Evolutionary conservation across 2,888 invertebrate genomes (phyloP).

Genomic region (Monopis laevigella): DNA sequence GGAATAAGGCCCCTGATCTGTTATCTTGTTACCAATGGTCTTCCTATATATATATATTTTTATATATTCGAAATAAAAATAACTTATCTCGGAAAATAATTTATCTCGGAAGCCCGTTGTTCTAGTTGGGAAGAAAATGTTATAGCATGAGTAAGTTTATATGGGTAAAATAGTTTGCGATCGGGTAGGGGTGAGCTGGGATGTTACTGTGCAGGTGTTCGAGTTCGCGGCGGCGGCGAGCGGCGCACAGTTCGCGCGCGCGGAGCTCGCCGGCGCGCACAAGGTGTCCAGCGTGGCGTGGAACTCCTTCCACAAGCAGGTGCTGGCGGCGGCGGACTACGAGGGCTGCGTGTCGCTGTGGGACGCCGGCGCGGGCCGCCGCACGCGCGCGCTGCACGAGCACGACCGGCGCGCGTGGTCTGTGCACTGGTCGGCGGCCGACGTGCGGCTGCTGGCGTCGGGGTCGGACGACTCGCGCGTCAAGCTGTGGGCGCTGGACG

Average conservation of each 20-base stretch:
- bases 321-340: slow-evolving; percentile 92
- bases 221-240: slow-evolving; percentile 87
- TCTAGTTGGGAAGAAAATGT: too few relatives aligned
- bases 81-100: too few relatives aligned
- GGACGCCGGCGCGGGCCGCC: slow-evolving; percentile 84
- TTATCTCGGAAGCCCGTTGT: too few relatives aligned
- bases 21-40: too few relatives aligned
- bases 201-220: too few relatives aligned
- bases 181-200: too few relatives aligned
- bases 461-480: slow-evolving; percentile 94
- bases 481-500: slow-evolving; percentile 91
- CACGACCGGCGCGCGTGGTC: slow-evolving; percentile 97
- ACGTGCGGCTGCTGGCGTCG: slow-evolving; percentile 89
- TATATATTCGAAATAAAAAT: too few relatives aligned
- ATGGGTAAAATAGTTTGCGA: too few relatives aligned
- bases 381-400: slow-evolving; percentile 75
- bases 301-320: slow-evolving; percentile 90
- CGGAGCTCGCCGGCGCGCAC: slow-evolving; percentile 90
- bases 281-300: slow-evolving; percentile 93
- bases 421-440: slow-evolving; percentile 92
- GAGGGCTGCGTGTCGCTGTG: slow-evolving; percentile 94
- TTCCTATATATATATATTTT: too few relatives aligned
- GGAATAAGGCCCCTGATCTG: too few relatives aligned
- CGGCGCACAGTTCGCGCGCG: slow-evolving; percentile 89
- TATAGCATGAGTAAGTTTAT: too few relatives aligned